Evolutionary conservation across 2,113 vertebrate genomes (phyloP), one percentile per base, ranked within the genome.

Genomic region (Coptodon bakossiorum): DNA sequence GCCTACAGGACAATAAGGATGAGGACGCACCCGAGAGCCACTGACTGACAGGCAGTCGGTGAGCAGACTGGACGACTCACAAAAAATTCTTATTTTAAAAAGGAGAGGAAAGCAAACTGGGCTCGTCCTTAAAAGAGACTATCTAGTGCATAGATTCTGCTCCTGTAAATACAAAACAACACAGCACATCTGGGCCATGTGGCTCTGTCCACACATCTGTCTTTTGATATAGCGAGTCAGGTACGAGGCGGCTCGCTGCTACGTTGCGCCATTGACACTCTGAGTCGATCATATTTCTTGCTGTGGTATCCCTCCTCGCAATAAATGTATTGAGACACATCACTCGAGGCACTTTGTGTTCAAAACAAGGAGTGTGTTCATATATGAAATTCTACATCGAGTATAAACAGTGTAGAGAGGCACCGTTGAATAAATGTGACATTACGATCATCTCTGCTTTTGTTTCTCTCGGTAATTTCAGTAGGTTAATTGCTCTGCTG

Each of bases 161-260:
- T 93, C 80, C 87, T 98, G 96, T 98, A 97, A 96, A 98, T 97
- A 98, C 86, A 89, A 87, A n/a, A 90, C 80, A 57, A 81, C 76
- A 86, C 86, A 86, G 92, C 92, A 93, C 88, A 93, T 88, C 95
- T 96, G 96, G 95, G 96, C 94, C 94, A 91, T 80, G 81, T 81
- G 66, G 88, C 88, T 89, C 80, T 10, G 53, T 94, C 95, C 95
- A 95, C 88, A 93, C 91, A 93, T 93, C 91, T 96, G 90, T 95
- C 94, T 94, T 79, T 94, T 81, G 83, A 93, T 94, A 87, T 94
- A 87, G 90, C 83, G 94, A 96, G 96, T 94, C 95, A 82, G 88
- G 76, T 91, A 87, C 57, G 12, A 89, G 94, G 93, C 16, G 91
- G 94, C 36, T 48, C 34, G 86, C 90, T 82, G 91, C 71, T 76